Evolutionary conservation across 2,888 invertebrate species (phyloP).

Genomic region (Eurytoma adleriae): DNA sequence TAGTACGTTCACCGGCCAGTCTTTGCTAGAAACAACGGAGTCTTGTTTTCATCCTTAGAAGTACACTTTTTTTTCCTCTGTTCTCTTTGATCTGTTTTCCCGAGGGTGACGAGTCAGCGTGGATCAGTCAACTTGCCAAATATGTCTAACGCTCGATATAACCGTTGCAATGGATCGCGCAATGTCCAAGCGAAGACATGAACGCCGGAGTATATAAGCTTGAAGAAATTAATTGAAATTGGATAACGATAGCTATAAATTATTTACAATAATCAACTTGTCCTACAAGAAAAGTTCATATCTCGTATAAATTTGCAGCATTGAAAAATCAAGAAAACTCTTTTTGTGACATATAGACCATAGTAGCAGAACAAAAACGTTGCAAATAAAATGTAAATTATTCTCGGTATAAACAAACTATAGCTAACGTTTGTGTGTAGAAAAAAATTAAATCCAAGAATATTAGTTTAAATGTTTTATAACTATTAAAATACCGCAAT

Average conservation of each 20-base stretch:
- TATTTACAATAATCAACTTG: slow-evolving; percentile 13
- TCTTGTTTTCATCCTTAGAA: slow-evolving; percentile 45
- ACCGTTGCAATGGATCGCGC: background rate
- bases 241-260: slow-evolving; percentile 40
- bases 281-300: no score
- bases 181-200: background rate
- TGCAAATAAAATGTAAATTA: no score
- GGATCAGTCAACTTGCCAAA: slow-evolving; percentile 52
- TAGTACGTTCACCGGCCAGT: background rate
- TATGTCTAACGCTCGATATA: slow-evolving; percentile 44
- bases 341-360: background rate
- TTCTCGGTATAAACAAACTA: no score
- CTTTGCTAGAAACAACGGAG: slow-evolving; percentile 53
- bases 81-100: background rate
- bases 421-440: no score
- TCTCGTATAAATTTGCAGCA: no score
- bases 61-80: slow-evolving; percentile 28
- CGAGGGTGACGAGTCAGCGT: slow-evolving; percentile 8
- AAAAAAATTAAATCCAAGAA: no score
- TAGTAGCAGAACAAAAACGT: no score
- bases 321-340: background rate
- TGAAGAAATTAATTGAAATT: slow-evolving; percentile 42
- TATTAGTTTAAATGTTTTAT: no score
- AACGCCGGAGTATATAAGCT: background rate
- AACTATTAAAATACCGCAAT: no score